A percentile compares a stretch with the other conserved stretches of the same genome.
Conservation (phyloP, 1,140 invertebrate species). For the Lepidostoma basale region DNA sequence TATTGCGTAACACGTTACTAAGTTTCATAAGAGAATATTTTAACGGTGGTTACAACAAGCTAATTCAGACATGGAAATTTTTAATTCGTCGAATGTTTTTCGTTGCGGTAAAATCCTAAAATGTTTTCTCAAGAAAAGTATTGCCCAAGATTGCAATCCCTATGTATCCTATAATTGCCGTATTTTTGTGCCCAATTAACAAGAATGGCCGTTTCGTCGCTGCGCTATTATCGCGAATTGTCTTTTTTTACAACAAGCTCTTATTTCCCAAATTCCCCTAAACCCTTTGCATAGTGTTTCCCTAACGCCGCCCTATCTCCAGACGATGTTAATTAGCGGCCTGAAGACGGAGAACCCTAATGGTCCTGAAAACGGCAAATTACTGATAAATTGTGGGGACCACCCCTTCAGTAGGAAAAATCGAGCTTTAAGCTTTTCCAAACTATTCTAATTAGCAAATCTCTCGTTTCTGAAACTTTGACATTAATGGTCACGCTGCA, state of each 20-base stretch:
- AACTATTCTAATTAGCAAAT: neutral
- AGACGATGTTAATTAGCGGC: slow-evolving; percentile 41
- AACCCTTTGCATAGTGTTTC: neutral
- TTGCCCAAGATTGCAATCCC: too few relatives aligned
- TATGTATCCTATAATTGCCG: neutral
- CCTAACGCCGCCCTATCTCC: slow-evolving; percentile 10
- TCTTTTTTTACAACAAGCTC: slow-evolving; percentile 22
- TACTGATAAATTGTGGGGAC: slow-evolving; percentile 37
- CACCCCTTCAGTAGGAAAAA: slow-evolving; percentile 3
- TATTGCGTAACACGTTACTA: too few relatives aligned
- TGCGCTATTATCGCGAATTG: slow-evolving; percentile 38
- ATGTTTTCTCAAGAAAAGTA: too few relatives aligned
- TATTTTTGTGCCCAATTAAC: slow-evolving; percentile 36
- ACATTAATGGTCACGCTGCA: too few relatives aligned
- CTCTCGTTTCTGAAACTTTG: too few relatives aligned
- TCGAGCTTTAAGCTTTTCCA: neutral
- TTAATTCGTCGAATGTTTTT: too few relatives aligned
- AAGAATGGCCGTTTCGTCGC: slow-evolving; percentile 27
- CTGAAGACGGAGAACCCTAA: slow-evolving; percentile 20
- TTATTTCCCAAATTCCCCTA: slow-evolving; percentile 23
- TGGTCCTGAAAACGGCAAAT: slow-evolving; percentile 41
- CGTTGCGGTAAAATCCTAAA: too few relatives aligned
- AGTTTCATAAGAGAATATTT: too few relatives aligned
- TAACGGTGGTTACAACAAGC: too few relatives aligned
- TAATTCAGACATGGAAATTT: too few relatives aligned